Evolutionary conservation across 2,888 invertebrate species (phyloP).

Genomic region (Camptogramma bilineatum): DNA sequence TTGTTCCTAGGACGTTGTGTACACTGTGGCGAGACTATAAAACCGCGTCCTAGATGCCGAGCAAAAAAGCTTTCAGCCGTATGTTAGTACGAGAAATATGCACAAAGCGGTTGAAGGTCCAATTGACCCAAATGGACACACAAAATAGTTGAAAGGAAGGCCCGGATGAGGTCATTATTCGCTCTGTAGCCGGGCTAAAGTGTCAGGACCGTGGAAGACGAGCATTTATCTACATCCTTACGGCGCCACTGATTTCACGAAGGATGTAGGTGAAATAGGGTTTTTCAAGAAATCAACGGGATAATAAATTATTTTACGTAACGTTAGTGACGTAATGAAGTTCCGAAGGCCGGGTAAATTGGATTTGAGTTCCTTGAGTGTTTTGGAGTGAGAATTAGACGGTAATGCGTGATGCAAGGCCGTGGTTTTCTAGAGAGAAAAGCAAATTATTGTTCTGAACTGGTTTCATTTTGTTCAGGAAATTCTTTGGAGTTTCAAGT

Average conservation of each 20-base stretch:
- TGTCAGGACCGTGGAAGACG: conserved; percentile 75
- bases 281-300: conserved; percentile 72
- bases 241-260: conserved; percentile 77
- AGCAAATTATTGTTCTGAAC: conserved; percentile 20
- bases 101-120: conserved; percentile 75
- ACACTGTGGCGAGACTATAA: conserved; percentile 36
- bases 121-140: conserved; percentile 83
- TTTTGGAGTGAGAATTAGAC: conserved; percentile 40
- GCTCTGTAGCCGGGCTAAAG: conserved; percentile 75
- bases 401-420: conserved; percentile 36
- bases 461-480: conserved; percentile 14
- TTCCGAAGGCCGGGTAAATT: conserved; percentile 48
- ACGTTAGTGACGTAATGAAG: conserved; percentile 54
- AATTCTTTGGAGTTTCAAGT: conserved; percentile 12
- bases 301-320: conserved; percentile 69
- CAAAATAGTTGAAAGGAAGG: conserved; percentile 79
- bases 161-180: conserved; percentile 78
- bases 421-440: conserved; percentile 24
- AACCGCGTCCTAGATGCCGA: conserved; percentile 49
- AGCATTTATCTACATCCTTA: conserved; percentile 82
- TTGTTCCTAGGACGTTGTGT: not conserved
- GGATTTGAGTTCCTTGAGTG: conserved; percentile 44
- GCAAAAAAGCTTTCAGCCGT: conserved; percentile 77
- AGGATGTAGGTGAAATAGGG: conserved; percentile 68
- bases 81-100: conserved; percentile 69